Evolutionary conservation across 2,888 invertebrate genomes (phyloP).

Genomic region (Sesamia inferens): DNA sequence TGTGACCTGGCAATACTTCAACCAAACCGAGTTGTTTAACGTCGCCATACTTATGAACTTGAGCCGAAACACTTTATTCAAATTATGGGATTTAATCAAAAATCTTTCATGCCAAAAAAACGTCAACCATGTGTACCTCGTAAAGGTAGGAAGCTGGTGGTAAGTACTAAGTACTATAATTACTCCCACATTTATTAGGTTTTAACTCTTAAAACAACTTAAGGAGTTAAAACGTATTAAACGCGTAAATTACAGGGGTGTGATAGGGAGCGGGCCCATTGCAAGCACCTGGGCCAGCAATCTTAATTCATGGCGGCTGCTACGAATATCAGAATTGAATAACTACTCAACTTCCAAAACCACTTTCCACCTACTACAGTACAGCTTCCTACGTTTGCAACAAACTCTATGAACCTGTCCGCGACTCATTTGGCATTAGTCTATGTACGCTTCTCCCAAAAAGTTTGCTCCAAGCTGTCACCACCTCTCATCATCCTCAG

Average conservation of each 20-base stretch:
- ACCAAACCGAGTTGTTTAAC: not conserved
- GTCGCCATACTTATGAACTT: not conserved
- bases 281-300: not conserved
- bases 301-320: too few species aligned
- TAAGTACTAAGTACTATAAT: not conserved
- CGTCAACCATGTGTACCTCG: not conserved
- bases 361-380: not conserved
- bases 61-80: not conserved
- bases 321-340: not conserved
- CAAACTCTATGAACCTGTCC: not conserved
- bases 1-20: not conserved
- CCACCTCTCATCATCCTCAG: not conserved
- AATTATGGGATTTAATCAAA: not conserved
- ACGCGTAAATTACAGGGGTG: too few species aligned
- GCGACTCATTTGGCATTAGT: not conserved
- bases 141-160: not conserved
- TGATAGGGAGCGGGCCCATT: not conserved
- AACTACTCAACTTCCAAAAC: not conserved
- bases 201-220: not conserved
- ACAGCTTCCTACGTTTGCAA: not conserved
- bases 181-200: not conserved
- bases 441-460: conserved; percentile 3
- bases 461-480: not conserved
- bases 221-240: too few species aligned
- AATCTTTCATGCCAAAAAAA: not conserved